Evolutionary conservation across 2,113 vertebrate genomes (phyloP).

Genomic region (Cephalopterus ornatus): DNA sequence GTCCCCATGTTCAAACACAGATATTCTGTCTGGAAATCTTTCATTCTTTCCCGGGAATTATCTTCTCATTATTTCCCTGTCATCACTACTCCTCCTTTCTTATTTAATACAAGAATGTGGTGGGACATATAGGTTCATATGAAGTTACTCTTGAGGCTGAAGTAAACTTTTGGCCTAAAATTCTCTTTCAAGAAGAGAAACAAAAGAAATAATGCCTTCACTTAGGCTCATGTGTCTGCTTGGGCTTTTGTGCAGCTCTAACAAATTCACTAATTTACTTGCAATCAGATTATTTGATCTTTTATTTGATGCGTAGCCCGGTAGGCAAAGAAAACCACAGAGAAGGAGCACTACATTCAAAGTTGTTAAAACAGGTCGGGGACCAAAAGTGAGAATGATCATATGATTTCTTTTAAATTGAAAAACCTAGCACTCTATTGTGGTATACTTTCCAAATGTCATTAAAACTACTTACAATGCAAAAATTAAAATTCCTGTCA

Average conservation of each 20-base stretch:
- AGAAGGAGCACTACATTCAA: neutral
- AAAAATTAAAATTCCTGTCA: neutral
- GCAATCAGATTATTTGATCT: constrained; percentile 23
- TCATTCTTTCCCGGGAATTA: neutral
- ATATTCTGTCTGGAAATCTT: neutral
- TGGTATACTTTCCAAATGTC: neutral
- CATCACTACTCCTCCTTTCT: neutral
- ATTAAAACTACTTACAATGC: neutral
- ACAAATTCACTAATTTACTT: constrained; percentile 20
- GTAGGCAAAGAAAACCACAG: neutral
- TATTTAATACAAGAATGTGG: neutral
- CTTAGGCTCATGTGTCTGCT: neutral
- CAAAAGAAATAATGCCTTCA: neutral
- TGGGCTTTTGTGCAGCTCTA: constrained; percentile 3
- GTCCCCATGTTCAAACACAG: neutral
- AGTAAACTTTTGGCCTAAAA: constrained; percentile 24
- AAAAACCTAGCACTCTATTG: neutral
- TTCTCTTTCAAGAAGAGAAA: neutral
- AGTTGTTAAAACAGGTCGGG: neutral
- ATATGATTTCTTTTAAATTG: neutral
- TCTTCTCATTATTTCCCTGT: neutral
- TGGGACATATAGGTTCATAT: neutral
- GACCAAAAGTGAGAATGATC: neutral
- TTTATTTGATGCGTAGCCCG: neutral
- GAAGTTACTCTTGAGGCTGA: constrained; percentile 6